Percentiles rank a stretch among this genome's conserved stretches.
Conservation (phyloP, 2,797 vertebrate species). For the Mycteria americana region DNA sequence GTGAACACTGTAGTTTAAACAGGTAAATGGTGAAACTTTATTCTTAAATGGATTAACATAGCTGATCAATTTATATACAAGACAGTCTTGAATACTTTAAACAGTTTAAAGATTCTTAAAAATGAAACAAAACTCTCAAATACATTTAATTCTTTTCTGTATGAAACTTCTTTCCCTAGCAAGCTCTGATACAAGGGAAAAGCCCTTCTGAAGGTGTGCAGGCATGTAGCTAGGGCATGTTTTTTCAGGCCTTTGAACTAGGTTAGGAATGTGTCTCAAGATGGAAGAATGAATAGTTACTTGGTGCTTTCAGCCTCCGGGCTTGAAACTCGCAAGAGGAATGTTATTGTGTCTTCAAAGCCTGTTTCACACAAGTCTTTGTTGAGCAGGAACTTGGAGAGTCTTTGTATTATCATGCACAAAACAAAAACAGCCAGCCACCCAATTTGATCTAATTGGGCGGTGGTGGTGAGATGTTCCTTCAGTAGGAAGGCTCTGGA, state of each 20-base stretch:
- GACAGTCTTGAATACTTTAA: background rate
- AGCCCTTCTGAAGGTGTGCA: slow-evolving; percentile 65
- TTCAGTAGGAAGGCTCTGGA: slow-evolving; percentile 20
- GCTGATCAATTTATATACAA: background rate
- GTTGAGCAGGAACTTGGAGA: slow-evolving; percentile 68
- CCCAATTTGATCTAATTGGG: slow-evolving; percentile 71
- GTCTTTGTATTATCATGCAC: slow-evolving; percentile 65
- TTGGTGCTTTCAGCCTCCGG: slow-evolving; percentile 75
- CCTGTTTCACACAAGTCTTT: slow-evolving; percentile 72
- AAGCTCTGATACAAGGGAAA: slow-evolving; percentile 45
- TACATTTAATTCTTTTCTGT: slow-evolving; percentile 31
- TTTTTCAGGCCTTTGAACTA: slow-evolving; percentile 80
- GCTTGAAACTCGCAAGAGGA: slow-evolving; percentile 76
- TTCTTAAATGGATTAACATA: background rate
- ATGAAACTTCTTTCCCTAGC: slow-evolving; percentile 4
- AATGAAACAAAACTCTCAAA: slow-evolving; percentile 16
- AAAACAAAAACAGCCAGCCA: slow-evolving; percentile 62
- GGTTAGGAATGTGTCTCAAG: slow-evolving; percentile 79
- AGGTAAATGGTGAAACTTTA: background rate
- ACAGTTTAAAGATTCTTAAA: background rate
- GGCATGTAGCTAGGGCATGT: slow-evolving; percentile 73
- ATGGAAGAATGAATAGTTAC: slow-evolving; percentile 76
- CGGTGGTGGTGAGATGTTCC: slow-evolving; percentile 11
- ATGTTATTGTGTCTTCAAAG: slow-evolving; percentile 83
- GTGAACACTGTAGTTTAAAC: background rate